These are phyloP conservation scores for Ctenoplectra terminalis DNA, from an alignment of 1,140 invertebrate species.

Conservation along the genomic window DNA sequence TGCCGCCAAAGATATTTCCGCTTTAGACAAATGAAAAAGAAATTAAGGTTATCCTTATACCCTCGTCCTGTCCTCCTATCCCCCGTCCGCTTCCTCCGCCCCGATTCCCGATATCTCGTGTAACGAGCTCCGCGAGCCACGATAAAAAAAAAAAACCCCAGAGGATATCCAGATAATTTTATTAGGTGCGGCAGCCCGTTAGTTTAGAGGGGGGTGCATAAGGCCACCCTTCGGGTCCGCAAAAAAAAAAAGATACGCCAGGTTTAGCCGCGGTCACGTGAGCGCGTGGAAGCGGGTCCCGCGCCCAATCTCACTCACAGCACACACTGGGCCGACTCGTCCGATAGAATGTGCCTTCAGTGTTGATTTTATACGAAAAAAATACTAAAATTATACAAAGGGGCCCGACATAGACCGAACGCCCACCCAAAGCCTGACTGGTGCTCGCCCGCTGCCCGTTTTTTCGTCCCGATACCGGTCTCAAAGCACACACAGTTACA, in stretches of 20 bases:
- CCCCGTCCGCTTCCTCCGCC: conserved; percentile 34
- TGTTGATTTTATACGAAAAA: conserved; percentile 93
- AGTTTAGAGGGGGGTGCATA: conserved; percentile 80
- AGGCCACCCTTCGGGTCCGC: conserved; percentile 77
- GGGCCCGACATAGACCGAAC: conserved; percentile 92
- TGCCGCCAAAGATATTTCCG: conserved; percentile 71
- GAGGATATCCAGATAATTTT: conserved; percentile 68
- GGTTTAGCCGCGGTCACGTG: conserved; percentile 78
- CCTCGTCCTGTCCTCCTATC: conserved; percentile 23
- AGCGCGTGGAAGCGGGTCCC: conserved; percentile 76
- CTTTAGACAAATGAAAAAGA: conserved; percentile 51
- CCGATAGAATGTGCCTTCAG: conserved; percentile 95
- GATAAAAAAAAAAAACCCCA: conserved; percentile 8
- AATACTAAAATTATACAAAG: conserved; percentile 87
- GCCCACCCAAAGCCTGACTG: conserved; percentile 87
- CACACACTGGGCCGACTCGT: conserved; percentile 92
- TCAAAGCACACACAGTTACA: conserved; percentile 31
- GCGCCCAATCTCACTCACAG: conserved; percentile 84
- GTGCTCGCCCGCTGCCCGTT: conserved; percentile 82
- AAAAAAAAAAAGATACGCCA: conserved; percentile 75
- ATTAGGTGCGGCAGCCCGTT: conserved; percentile 71
- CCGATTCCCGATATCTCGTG: conserved; percentile 12
- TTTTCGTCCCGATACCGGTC: conserved; percentile 63
- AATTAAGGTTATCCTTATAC: conserved; percentile 55
- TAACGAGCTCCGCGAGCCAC: conserved; percentile 32